Percentiles rank a stretch among this genome's conserved stretches.
Evolutionary conservation across 2,113 vertebrate species (phyloP).

Genomic region (Ariopsis seemanni): DNA sequence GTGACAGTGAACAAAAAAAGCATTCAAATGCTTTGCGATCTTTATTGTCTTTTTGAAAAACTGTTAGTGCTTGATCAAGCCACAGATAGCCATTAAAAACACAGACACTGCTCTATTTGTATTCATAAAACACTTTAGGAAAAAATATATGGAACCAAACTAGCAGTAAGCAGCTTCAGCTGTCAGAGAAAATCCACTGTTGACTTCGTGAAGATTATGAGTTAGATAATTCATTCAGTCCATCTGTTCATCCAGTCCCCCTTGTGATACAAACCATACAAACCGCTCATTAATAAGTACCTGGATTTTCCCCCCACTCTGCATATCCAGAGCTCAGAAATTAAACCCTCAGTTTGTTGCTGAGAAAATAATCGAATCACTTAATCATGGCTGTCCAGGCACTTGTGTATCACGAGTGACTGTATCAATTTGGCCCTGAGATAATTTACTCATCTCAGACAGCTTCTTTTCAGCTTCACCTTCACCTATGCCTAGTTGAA

Average conservation of each 20-base stretch:
- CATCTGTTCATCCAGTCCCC: constrained; percentile 46
- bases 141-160: not conserved
- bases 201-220: constrained; percentile 33
- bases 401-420: constrained; percentile 10
- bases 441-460: not conserved
- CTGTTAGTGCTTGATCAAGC: not conserved
- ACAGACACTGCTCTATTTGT: not conserved
- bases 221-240: constrained; percentile 48
- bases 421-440: not conserved
- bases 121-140: not conserved
- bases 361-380: constrained; percentile 38
- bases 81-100: not conserved
- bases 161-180: constrained; percentile 4
- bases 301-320: not conserved
- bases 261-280: constrained; percentile 34
- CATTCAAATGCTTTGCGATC: not conserved
- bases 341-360: constrained; percentile 30
- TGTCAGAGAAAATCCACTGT: constrained; percentile 24
- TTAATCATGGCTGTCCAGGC: constrained; percentile 18
- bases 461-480: not conserved
- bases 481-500: not conserved
- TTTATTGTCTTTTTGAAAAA: not conserved
- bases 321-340: constrained; percentile 24
- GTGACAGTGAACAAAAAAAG: not conserved
- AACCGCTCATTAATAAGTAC: constrained; percentile 37